Evolutionary conservation across 2,113 vertebrate species (phyloP), one percentile per base, ranked within the genome.

Genomic region (Brachypteracias leptosomus): DNA sequence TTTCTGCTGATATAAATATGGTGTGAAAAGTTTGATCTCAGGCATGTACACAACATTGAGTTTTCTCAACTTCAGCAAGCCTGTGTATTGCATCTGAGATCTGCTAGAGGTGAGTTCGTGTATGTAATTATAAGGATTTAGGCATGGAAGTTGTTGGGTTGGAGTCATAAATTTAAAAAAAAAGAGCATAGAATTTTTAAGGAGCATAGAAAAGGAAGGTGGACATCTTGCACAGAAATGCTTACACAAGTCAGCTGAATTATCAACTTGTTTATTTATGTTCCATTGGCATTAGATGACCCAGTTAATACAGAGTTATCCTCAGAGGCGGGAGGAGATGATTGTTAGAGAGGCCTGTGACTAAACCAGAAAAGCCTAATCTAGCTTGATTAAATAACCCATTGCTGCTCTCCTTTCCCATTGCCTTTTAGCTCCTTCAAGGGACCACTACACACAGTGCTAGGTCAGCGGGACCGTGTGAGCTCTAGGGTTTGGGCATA

Each of bases 281-380:
- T 86, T 92, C 46, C 57, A n/a, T 66, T 87, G 68, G 68, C 87
- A 71, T 86, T 84, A 77, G 35, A 14, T 93, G 85, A 94, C 81
- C 77, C 73, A 87, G 40, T 91, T 93, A 93, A 87, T 66, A 29
- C 18, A 28, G 66, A 92, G 46, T 87, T 93, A 73, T 81, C 88
- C 46, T 14, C 44, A n/a, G 28, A 38, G n/a, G 51, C 11, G 1
- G 73, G 73, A 81, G 65, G 68, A 59, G 72, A 61, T 70, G 44
- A 42, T 84, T 74, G 55, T 62, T 89, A n/a, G 35, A 10, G 68
- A 44, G 12, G 73, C 62, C 81, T 77, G 24, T 84, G 55, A 47
- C 87, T 95, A 72, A 75, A 84, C 63, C 57, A 89, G 73, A 58
- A 87, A 87, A 91, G 57, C 73, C 62, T 89, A 73, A 80, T 46